Base-by-base conservation (phyloP, 2,113 vertebrate species). In the Junco hyemalis region DNA sequence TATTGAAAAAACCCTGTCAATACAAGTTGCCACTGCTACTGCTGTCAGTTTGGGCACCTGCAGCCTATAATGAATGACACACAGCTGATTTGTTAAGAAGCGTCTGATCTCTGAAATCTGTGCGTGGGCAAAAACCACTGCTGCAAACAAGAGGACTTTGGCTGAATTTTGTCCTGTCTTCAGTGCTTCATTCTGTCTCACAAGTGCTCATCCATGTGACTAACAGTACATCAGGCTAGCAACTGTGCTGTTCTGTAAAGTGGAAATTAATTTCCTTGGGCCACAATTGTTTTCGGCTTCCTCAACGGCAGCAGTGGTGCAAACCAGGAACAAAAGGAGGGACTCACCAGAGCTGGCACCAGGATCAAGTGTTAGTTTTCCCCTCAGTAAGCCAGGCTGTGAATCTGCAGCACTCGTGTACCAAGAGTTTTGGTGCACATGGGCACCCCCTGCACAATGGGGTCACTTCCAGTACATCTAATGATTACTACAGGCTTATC, bases 351-450 rank as follows among this genome's bases (percentile, higher is more conserved):
- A 65, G 56, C 5, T n/a, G 9, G 53, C 35, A 47, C 24, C 57
- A 21, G n/a, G 65, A 44, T 8, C 25, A 15, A 33, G 8, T 0
- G 31, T 23, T 59, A 66, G 18, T 4, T 44, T 12, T 11, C 14
- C 59, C 66, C 64, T 73, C 69, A 74, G 73, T 68, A 72, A 97
- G 89, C 92, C 94, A 96, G 86, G 77, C 36, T 88, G 83, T 9
- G 65, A 81, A 48, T 57, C 65, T 79, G 69, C 72, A 93, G 83
- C 83, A 33, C 25, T 45, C 36, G 1, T 1, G 3, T 24, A n/a
- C 21, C 17, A 10, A 26, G 44, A 40, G 11, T 90, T 92, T 36
- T 23, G 57, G 24, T 42, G 79, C 70, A 88, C 0, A 0, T 69
- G 85, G 81, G 63, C 40, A 69, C n/a, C 36, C 66, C 59, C 19